These are phyloP conservation scores for Labeo catla DNA, from an alignment of 2,113 vertebrate species.

Conservation along the genomic window DNA sequence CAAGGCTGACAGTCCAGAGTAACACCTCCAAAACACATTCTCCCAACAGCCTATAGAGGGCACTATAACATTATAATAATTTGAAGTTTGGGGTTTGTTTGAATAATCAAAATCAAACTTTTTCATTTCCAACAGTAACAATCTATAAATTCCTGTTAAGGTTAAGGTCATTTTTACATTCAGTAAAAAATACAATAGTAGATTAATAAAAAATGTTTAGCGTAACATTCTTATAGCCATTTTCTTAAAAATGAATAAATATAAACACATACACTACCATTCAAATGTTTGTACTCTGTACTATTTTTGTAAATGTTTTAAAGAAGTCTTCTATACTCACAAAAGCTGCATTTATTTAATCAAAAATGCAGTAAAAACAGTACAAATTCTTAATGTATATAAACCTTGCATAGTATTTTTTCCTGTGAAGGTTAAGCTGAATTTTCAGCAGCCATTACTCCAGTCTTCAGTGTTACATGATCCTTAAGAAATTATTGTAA, in stretches of 20 bases:
- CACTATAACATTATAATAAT: not conserved
- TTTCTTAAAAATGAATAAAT: not conserved
- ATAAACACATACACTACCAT: not conserved
- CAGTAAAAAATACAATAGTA: not conserved
- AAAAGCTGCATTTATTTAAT: too few relatives aligned
- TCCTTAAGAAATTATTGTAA: not conserved
- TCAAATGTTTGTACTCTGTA: not conserved
- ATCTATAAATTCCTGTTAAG: not conserved
- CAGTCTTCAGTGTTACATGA: not conserved
- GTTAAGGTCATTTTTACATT: not conserved
- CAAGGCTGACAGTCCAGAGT: too few relatives aligned
- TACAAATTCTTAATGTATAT: too few relatives aligned
- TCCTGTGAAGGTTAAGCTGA: not conserved
- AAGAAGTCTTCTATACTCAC: not conserved
- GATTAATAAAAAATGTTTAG: not conserved
- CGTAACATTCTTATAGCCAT: not conserved
- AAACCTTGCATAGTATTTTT: too few relatives aligned
- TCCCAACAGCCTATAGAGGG: constrained; percentile 21
- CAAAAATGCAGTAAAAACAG: too few relatives aligned
- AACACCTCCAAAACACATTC: not conserved
- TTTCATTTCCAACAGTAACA: not conserved
- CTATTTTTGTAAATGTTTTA: not conserved
- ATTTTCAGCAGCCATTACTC: not conserved
- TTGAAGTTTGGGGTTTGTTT: not conserved
- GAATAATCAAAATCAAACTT: not conserved